Conservation (phyloP, 2,888 invertebrate species). For the Leucophenga maculata region DNA sequence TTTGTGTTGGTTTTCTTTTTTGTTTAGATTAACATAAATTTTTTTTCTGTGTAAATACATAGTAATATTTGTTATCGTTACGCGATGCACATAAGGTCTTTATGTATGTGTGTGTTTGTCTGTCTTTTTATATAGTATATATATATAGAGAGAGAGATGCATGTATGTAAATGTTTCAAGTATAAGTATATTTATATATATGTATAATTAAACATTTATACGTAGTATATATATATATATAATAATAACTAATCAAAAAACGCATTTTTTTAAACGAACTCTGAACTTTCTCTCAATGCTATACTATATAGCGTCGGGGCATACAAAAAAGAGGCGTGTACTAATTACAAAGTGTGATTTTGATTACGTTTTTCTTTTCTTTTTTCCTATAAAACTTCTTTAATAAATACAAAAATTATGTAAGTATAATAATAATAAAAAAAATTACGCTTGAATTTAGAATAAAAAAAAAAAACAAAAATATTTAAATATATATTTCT, state of each 20-base stretch:
- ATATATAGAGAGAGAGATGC: too few species aligned
- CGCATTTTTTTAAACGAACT: background rate
- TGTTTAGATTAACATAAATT: background rate
- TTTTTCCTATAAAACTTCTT: too few species aligned
- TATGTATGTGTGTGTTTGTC: constrained; percentile 12
- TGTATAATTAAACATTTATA: background rate
- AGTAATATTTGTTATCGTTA: background rate
- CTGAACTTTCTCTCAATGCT: too few species aligned
- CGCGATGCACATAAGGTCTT: constrained; percentile 3
- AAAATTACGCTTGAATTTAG: background rate
- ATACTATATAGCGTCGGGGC: background rate
- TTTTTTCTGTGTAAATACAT: constrained; percentile 10
- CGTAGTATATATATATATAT: constrained; percentile 3
- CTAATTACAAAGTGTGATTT: background rate
- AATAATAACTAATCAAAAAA: constrained; percentile 2
- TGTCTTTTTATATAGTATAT: background rate
- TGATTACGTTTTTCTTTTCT: too few species aligned
- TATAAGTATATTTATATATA: background rate
- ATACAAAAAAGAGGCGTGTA: background rate
- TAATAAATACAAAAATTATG: too few species aligned
- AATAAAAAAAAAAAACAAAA: too few species aligned
- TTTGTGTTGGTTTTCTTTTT: background rate
- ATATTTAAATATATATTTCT: constrained; percentile 28
- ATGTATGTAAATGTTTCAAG: too few species aligned
- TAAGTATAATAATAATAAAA: too few species aligned